Evolutionary conservation across 2,888 invertebrate species (phyloP).

Genomic region (Punctoribates punctum): DNA sequence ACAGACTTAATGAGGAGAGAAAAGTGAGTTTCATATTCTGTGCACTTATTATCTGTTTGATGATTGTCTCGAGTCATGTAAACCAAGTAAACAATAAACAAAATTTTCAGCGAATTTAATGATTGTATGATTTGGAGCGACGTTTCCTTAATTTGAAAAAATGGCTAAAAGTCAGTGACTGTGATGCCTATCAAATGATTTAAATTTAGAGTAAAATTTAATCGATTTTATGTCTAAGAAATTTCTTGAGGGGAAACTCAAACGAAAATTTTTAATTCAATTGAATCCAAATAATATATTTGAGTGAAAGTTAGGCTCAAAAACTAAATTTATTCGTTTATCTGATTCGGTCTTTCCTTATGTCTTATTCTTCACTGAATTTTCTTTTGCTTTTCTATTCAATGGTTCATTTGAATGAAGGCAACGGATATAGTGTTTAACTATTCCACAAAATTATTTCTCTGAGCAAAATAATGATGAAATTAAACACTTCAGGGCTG

Average conservation of each 20-base stretch:
- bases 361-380: background rate
- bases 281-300: background rate
- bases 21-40: background rate
- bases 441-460: background rate
- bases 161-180: background rate
- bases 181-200: too few species aligned
- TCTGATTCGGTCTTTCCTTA: background rate
- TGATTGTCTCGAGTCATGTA: too few species aligned
- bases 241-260: background rate
- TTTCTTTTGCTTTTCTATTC: background rate
- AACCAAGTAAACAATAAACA: too few species aligned
- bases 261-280: background rate
- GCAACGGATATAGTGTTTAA: background rate
- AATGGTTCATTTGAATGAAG: background rate
- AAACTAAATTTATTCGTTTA: background rate
- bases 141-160: background rate
- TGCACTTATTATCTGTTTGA: too few species aligned
- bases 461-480: background rate
- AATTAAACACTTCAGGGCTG: background rate
- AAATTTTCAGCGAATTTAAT: too few species aligned
- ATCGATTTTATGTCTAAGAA: slow-evolving; percentile 9
- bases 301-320: background rate
- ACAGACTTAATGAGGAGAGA: background rate
- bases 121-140: background rate
- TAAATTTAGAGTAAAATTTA: background rate